phyloP scores from a whole-genome alignment of 2,113 vertebrate species.

The Pyrgilauda ruficollis region DNA sequence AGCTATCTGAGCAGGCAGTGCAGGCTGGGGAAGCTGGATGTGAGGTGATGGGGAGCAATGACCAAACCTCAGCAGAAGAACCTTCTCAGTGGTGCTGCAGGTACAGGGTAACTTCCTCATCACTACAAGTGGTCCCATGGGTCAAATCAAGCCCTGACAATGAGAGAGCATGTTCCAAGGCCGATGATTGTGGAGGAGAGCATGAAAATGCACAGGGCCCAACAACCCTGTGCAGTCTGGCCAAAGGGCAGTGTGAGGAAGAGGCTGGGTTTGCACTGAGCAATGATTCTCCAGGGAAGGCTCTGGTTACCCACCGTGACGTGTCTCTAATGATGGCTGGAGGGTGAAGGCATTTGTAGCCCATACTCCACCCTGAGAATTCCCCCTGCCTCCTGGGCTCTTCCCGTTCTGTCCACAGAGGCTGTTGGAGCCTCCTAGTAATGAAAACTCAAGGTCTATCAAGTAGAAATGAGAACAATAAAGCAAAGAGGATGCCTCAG shows the following conservation, averaged over 20 bases:
- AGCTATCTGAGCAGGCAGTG: neutral
- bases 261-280: neutral
- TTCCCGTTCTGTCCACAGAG: neutral
- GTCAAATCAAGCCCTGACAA: neutral
- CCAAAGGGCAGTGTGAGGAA: neutral
- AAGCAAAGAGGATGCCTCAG: constrained; percentile 1
- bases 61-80: neutral
- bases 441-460: neutral
- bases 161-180: neutral
- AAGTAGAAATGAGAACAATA: neutral
- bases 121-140: neutral
- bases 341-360: neutral
- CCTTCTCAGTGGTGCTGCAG: neutral
- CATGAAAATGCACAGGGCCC: neutral
- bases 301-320: neutral
- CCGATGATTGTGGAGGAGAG: neutral
- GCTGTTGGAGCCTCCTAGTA: neutral
- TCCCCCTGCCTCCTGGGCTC: neutral
- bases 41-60: neutral
- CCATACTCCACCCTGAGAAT: neutral
- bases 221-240: neutral
- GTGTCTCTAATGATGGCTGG: neutral
- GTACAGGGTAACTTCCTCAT: neutral
- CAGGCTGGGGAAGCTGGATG: neutral
- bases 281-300: neutral